Base-by-base conservation (phyloP, 2,113 vertebrate species). In the Aegotheles bennettii region DNA sequence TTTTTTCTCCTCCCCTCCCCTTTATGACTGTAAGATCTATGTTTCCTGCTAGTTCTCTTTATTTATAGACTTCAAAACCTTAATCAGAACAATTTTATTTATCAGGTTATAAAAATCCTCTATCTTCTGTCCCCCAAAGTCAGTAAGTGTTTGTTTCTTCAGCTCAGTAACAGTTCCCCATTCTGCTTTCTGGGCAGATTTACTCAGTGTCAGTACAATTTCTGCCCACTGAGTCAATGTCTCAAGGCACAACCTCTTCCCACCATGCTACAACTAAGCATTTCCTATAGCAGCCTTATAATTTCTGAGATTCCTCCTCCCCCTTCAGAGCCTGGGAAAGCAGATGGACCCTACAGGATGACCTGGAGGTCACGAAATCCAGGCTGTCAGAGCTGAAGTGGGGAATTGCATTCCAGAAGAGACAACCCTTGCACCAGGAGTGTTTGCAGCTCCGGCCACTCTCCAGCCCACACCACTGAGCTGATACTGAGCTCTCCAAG, bases 261-360 rank as follows among this genome's bases (percentile, higher is more conserved):
- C 64, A 53, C 74, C 0, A 0, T 7, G 5, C 61, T 80, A 40
- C 19, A 0, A 12, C 51, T 43, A 48, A 94, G 31, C 36, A 11
- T 80, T 93, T 87, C 71, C 75, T 77, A 40, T 24, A 63, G 56
- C 1, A 74, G 38, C 67, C 42, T 89, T 73, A 63, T 18, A 42
- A 29, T 61, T 82, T 68, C 84, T 38, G 54, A 65, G 47, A 91
- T 79, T 85, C 35, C 61, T 90, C 63, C 53, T 83, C 53, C 86
- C 29, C 20, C 13, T 65, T 85, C 26, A 36, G 64, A 94, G 70
- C 78, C 91, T 95, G 91, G 91, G 87, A 94, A 96, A 91, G 67
- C 75, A 93, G 78, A 94, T 74, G 70, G 59, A 70, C 63, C 54
- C 63, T 88, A 21, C 12, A 45, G 67, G 35, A 13, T 93, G 81